These are phyloP conservation scores for Tragelaphus strepsiceros DNA, from an alignment of 2,113 vertebrate species.

Conservation along the genomic window DNA sequence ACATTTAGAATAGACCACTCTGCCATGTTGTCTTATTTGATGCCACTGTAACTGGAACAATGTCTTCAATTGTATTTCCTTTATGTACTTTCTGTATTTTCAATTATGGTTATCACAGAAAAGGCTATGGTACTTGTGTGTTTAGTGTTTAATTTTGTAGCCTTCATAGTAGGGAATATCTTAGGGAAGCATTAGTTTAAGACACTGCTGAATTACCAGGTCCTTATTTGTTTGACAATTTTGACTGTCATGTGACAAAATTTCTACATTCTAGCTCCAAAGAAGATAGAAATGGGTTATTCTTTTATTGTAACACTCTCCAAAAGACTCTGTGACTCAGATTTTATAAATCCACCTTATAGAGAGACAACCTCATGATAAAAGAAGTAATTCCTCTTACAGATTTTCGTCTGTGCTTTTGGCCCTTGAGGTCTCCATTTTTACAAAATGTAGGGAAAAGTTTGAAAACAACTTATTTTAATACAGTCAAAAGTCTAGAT, in stretches of 20 bases:
- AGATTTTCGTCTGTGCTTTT: not conserved
- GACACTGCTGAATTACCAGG: not conserved
- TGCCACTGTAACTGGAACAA: not conserved
- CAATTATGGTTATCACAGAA: not conserved
- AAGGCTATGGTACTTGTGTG: not conserved
- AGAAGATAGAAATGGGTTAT: not conserved
- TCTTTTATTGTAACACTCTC: not conserved
- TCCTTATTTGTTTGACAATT: not conserved
- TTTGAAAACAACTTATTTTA: not conserved
- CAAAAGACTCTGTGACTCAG: not conserved
- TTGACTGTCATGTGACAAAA: not conserved
- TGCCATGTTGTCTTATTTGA: not conserved
- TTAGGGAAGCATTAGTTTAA: not conserved
- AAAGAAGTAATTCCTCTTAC: not conserved
- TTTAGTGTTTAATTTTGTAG: not conserved
- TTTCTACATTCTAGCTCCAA: not conserved
- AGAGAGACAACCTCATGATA: not conserved
- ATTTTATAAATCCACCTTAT: not conserved
- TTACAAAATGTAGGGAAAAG: not conserved
- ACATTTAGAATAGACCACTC: not conserved
- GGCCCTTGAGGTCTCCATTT: not conserved
- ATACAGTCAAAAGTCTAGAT: not conserved
- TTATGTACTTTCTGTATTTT: not conserved
- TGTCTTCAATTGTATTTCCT: not conserved
- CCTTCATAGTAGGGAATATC: not conserved